A percentile compares a stretch with the other conserved stretches of the same genome.
phyloP scores from a whole-genome alignment of 2,113 vertebrate genomes.

The Nibea albiflora region DNA sequence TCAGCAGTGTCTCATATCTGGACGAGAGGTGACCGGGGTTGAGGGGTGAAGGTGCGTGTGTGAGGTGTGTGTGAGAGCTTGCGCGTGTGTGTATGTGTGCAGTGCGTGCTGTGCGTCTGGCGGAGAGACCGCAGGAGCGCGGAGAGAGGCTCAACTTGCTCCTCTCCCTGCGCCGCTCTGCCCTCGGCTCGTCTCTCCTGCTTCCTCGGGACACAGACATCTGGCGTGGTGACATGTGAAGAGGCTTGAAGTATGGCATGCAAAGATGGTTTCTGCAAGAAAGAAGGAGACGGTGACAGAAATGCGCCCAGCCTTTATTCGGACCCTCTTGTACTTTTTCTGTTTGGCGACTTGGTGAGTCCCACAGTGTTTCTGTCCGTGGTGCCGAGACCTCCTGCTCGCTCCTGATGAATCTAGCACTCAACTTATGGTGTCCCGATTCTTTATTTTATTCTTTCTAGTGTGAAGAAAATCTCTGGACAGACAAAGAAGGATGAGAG shows the following conservation, averaged over 20 bases:
- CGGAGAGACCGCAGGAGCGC: conserved; percentile 54
- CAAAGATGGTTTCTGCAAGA: conserved; percentile 92
- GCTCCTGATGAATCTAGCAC: background rate
- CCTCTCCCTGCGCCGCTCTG: conserved; percentile 43
- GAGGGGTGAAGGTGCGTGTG: conserved; percentile 42
- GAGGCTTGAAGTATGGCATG: conserved; percentile 95
- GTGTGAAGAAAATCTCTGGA: conserved; percentile 88
- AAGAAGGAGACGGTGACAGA: conserved; percentile 91
- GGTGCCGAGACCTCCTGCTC: conserved; percentile 37
- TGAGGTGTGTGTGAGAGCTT: background rate
- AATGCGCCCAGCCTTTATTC: conserved; percentile 85
- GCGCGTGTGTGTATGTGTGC: background rate
- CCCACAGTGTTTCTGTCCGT: conserved; percentile 43
- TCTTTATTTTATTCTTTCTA: conserved; percentile 59
- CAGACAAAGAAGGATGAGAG: conserved; percentile 91
- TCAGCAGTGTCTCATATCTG: conserved; percentile 17
- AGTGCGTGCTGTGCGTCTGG: conserved; percentile 18
- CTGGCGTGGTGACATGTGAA: conserved; percentile 86
- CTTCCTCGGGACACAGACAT: conserved; percentile 82
- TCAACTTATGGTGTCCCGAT: conserved; percentile 16
- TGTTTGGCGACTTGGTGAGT: conserved; percentile 94
- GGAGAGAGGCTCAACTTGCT: conserved; percentile 65
- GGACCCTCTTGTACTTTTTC: conserved; percentile 90
- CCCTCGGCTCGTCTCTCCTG: conserved; percentile 39
- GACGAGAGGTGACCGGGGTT: conserved; percentile 51